Conservation (phyloP, 2,888 invertebrate genomes). For the Tigriopus californicus region DNA sequence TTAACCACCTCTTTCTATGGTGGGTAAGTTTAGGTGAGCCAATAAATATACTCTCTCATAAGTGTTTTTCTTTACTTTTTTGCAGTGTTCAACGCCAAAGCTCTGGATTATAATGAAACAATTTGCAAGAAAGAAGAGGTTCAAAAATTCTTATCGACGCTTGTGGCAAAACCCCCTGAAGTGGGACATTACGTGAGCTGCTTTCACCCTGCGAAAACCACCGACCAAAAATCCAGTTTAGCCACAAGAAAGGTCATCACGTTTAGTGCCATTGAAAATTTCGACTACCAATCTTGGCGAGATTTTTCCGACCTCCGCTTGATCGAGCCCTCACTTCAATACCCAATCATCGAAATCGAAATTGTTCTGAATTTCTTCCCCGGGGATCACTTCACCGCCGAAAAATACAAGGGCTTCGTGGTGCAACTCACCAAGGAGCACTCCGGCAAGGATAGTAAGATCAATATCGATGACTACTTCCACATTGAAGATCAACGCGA, state of each 20-base stretch:
- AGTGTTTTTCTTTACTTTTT: background rate
- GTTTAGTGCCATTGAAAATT: slow-evolving; percentile 10
- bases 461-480: slow-evolving; percentile 15
- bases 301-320: slow-evolving; percentile 12
- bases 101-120: slow-evolving; percentile 14
- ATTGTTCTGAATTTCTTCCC: slow-evolving; percentile 16
- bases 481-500: slow-evolving; percentile 15
- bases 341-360: slow-evolving; percentile 15
- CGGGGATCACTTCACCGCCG: slow-evolving; percentile 15
- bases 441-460: slow-evolving; percentile 5
- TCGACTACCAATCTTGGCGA: slow-evolving; percentile 10
- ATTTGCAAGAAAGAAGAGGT: slow-evolving; percentile 14
- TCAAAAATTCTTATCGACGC: slow-evolving; percentile 9
- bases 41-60: too few relatives aligned
- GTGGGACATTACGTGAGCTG: slow-evolving; percentile 14
- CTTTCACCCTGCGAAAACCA: slow-evolving; percentile 13
- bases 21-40: too few relatives aligned
- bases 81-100: slow-evolving; percentile 13
- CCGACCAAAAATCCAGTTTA: background rate
- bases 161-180: slow-evolving; percentile 10
- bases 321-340: slow-evolving; percentile 10
- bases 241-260: slow-evolving; percentile 13
- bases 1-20: too few relatives aligned
- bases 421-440: slow-evolving; percentile 7
- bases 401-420: slow-evolving; percentile 12